phyloP scores from a whole-genome alignment of 2,888 invertebrate genomes.

The Microplitis manilae region DNA sequence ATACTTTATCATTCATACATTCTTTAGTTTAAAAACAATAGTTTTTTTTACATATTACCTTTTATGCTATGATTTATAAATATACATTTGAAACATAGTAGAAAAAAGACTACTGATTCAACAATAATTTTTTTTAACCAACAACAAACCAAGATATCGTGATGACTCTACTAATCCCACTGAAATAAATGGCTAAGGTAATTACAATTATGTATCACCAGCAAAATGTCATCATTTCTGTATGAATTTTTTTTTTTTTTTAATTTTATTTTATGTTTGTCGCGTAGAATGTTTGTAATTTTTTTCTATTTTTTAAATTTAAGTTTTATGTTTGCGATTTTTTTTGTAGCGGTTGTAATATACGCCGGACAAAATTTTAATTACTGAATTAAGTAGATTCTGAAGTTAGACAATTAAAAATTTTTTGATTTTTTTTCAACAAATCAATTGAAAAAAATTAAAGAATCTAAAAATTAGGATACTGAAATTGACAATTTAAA shows the following conservation, averaged over 20 bases:
- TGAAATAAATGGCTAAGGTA: constrained; percentile 64
- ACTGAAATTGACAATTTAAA: too few species aligned
- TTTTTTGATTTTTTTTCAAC: too few species aligned
- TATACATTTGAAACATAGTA: not conserved
- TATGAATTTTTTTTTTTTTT: constrained; percentile 40
- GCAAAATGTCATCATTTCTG: constrained; percentile 45
- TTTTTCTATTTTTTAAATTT: constrained; percentile 41
- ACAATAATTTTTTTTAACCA: not conserved
- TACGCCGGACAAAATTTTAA: constrained; percentile 32
- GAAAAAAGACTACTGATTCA: too few species aligned
- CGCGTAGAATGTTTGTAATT: constrained; percentile 26
- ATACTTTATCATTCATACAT: constrained; percentile 28
- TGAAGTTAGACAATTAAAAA: too few species aligned
- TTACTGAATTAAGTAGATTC: too few species aligned
- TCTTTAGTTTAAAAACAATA: not conserved
- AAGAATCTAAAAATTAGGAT: too few species aligned
- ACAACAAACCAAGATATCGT: not conserved
- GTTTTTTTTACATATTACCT: constrained; percentile 2
- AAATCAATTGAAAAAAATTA: too few species aligned
- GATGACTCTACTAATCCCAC: constrained; percentile 52
- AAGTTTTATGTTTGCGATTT: constrained; percentile 30
- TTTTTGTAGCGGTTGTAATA: constrained; percentile 30
- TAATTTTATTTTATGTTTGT: constrained; percentile 22
- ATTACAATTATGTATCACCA: constrained; percentile 56
- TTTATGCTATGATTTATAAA: not conserved